Evolutionary conservation across 2,797 vertebrate species (phyloP).

Genomic region (Liasis olivaceus): DNA sequence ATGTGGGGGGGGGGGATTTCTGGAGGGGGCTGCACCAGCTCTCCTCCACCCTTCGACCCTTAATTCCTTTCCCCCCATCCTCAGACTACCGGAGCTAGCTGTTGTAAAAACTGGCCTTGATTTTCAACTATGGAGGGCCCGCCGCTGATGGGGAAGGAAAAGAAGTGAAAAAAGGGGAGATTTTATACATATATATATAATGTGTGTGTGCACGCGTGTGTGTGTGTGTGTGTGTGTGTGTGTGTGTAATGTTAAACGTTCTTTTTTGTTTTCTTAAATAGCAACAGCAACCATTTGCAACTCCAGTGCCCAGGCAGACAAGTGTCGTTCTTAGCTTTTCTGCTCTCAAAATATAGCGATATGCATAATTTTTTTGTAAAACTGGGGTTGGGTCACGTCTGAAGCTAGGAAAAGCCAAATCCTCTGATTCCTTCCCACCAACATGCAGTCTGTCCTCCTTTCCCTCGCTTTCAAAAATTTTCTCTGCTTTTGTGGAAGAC

Average conservation of each 20-base stretch:
- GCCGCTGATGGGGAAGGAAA: constrained; percentile 33
- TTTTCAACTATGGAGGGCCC: constrained; percentile 53
- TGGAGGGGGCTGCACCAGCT: not conserved
- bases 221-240: not conserved
- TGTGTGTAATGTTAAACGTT: not conserved
- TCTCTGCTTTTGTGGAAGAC: constrained; percentile 48
- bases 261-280: not conserved
- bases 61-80: constrained; percentile 53
- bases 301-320: not conserved
- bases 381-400: constrained; percentile 31
- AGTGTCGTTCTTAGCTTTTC: constrained; percentile 31
- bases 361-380: not conserved
- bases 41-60: constrained; percentile 19
- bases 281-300: not conserved
- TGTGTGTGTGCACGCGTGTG: not conserved
- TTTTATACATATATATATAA: too few relatives aligned
- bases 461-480: constrained; percentile 31
- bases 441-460: not conserved
- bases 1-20: not conserved
- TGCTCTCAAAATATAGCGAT: constrained; percentile 42
- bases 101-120: constrained; percentile 65
- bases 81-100: constrained; percentile 65
- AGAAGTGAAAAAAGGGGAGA: not conserved
- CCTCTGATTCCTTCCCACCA: not conserved
- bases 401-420: constrained; percentile 7